Conservation (phyloP, 2,113 vertebrate species). For the Tenrec ecaudatus region DNA sequence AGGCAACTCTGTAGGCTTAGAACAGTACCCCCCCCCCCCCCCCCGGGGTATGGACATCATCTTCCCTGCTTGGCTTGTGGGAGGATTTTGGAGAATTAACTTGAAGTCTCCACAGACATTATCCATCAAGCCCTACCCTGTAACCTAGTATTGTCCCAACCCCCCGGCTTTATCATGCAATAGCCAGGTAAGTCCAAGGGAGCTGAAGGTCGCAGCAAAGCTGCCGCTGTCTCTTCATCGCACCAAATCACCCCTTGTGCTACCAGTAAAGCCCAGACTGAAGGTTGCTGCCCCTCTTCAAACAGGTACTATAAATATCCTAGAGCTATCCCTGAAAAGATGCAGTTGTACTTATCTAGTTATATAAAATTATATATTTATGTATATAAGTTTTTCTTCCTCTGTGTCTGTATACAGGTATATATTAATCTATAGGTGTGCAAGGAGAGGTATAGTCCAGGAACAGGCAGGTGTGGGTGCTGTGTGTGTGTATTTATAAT, state of each 20-base stretch:
- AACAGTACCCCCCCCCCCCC: not conserved
- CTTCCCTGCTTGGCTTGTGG: conserved; percentile 44
- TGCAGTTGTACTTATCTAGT: conserved; percentile 72
- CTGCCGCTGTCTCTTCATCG: not conserved
- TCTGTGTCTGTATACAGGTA: conserved; percentile 72
- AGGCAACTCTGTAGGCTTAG: conserved; percentile 9
- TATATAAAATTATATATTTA: conserved; percentile 23
- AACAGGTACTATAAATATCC: conserved; percentile 73
- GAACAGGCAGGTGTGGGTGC: conserved; percentile 31
- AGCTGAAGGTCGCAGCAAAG: conserved; percentile 30
- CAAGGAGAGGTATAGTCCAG: conserved; percentile 69
- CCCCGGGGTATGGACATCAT: not conserved
- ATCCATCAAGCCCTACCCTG: not conserved
- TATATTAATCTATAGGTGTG: conserved; percentile 56
- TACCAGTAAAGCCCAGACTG: conserved; percentile 72
- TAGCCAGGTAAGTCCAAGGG: conserved; percentile 2
- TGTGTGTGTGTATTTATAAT: conserved; percentile 73
- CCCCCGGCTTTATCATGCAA: not conserved
- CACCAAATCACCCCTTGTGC: conserved; percentile 54
- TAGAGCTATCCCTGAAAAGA: conserved; percentile 82
- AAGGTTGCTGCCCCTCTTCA: conserved; percentile 68
- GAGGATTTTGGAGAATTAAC: conserved; percentile 37
- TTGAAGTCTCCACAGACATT: not conserved
- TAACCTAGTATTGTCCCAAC: not conserved
- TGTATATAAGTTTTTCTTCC: conserved; percentile 54